phyloP scores from a whole-genome alignment of 2,797 vertebrate genomes.

The Thripadectes ignobilis region DNA sequence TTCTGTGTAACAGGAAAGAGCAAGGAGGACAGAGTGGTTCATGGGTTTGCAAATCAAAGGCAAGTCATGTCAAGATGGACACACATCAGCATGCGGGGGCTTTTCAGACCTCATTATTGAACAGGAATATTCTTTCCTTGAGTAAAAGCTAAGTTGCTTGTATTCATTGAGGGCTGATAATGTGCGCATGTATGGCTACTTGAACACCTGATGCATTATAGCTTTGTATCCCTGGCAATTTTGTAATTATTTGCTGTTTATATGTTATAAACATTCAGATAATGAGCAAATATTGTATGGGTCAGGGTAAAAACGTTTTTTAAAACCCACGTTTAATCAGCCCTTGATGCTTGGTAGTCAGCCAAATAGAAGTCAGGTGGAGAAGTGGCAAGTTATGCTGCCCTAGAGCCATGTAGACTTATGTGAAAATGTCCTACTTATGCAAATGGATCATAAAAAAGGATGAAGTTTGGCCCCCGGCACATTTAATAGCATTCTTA shows the following conservation, averaged over 20 bases:
- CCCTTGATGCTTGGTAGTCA: neutral
- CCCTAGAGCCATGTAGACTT: constrained; percentile 26
- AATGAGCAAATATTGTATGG: neutral
- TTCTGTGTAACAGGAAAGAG: neutral
- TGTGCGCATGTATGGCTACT: neutral
- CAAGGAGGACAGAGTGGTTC: neutral
- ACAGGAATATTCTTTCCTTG: neutral
- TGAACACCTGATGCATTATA: accelerated
- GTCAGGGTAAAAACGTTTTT: neutral
- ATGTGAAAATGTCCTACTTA: constrained; percentile 46
- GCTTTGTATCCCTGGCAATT: neutral
- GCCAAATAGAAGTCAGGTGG: constrained; percentile 2
- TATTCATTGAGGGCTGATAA: neutral
- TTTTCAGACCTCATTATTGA: neutral
- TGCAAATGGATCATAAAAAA: constrained; percentile 59
- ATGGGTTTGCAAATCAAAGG: neutral
- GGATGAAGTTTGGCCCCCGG: constrained; percentile 20
- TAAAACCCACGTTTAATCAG: neutral
- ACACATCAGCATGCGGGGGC: neutral
- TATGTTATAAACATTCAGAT: neutral
- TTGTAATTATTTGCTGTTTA: constrained; percentile 6
- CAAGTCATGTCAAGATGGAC: neutral
- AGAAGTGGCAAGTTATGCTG: neutral
- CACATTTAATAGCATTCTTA: constrained; percentile 54
- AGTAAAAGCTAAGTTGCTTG: neutral